These are phyloP conservation scores for Heliconius charithonia DNA, from an alignment of 2,888 invertebrate genomes.

Conservation along the genomic window DNA sequence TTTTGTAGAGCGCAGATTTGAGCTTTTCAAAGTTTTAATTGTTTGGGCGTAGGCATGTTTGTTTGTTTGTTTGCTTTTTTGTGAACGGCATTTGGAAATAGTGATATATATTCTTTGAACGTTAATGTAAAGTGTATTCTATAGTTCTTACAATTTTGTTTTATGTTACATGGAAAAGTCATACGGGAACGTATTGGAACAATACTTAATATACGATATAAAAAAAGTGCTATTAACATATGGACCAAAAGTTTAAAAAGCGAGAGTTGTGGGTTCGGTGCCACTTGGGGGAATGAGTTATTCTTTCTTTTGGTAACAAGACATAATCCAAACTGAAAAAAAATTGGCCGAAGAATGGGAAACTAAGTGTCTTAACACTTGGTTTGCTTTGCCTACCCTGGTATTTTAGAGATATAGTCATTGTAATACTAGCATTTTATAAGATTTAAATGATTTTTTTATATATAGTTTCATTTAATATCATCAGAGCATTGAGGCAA, in stretches of 20 bases:
- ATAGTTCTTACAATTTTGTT: neutral
- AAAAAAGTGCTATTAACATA: neutral
- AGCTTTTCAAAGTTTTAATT: constrained; percentile 37
- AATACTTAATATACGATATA: neutral
- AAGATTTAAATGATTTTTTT: too few relatives aligned
- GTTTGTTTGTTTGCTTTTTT: constrained; percentile 7
- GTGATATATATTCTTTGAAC: neutral
- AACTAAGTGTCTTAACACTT: neutral
- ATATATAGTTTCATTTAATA: too few relatives aligned
- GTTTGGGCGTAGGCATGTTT: constrained; percentile 23
- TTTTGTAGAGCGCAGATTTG: constrained; percentile 48
- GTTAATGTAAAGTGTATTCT: neutral
- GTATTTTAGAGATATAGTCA: neutral
- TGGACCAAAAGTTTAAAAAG: too few relatives aligned
- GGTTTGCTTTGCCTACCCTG: neutral
- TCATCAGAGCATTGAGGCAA: neutral
- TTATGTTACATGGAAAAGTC: too few relatives aligned
- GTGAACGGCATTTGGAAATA: neutral
- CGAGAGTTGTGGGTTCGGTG: neutral
- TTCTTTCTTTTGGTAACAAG: neutral
- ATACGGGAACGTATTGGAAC: too few relatives aligned
- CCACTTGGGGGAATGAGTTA: neutral
- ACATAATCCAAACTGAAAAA: too few relatives aligned
- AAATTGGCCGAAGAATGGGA: neutral
- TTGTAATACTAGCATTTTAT: too few relatives aligned